phyloP scores from a whole-genome alignment of 1,140 invertebrate species.

The Pseudomyrmex cubaensis region DNA sequence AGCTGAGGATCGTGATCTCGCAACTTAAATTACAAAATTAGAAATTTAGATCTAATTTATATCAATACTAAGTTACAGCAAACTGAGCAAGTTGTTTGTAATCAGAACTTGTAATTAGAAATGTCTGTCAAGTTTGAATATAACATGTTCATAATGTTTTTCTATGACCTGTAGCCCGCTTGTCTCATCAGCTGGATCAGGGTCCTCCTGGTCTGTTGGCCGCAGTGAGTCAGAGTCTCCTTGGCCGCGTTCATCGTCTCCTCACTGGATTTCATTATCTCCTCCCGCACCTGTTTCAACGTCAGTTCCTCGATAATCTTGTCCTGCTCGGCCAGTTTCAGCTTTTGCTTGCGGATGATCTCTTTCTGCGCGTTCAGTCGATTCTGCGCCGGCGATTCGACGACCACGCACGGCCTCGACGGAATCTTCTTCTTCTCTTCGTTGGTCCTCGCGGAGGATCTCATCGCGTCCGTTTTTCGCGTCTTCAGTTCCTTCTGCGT shows the following conservation, averaged over 20 bases:
- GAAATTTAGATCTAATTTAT: no score
- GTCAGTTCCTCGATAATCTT: conserved; percentile 81
- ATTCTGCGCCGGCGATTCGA: conserved; percentile 68
- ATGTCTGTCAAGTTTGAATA: no score
- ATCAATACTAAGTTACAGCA: no score
- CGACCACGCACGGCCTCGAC: conserved; percentile 27
- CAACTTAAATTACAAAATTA: no score
- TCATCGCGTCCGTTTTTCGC: conserved; percentile 45
- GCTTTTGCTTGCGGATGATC: conserved; percentile 81
- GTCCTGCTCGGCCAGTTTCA: conserved; percentile 78
- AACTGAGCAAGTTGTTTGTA: no score
- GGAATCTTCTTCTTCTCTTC: not conserved
- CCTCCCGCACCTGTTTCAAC: conserved; percentile 78
- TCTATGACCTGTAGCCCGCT: conserved; percentile 73
- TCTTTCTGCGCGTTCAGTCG: conserved; percentile 78
- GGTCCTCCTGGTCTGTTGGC: conserved; percentile 75
- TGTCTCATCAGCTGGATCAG: conserved; percentile 79
- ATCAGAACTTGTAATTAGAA: no score
- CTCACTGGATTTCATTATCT: conserved; percentile 67
- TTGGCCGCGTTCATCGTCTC: conserved; percentile 78
- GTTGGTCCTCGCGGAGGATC: not conserved
- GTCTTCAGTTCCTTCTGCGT: conserved; percentile 75
- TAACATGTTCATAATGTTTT: no score
- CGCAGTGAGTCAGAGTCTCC: conserved; percentile 75
- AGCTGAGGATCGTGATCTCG: no score